Evolutionary conservation across 1,140 invertebrate genomes (phyloP).

Genomic region (Drosophila triauraria): DNA sequence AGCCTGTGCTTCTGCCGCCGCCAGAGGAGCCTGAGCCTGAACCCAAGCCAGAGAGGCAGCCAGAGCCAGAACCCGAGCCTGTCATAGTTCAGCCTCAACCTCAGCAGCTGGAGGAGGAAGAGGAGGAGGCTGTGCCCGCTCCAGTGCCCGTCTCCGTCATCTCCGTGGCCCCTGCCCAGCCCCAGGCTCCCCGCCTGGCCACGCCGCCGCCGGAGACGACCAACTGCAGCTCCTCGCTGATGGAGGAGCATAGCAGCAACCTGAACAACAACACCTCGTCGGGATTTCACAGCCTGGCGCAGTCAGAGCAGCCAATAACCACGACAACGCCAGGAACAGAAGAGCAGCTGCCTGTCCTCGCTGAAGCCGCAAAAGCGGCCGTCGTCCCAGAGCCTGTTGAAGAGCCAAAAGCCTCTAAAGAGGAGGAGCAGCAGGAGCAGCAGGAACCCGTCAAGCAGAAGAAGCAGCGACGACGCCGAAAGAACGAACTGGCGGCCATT

Average conservation of each 20-base stretch:
- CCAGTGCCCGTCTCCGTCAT: constrained; percentile 63
- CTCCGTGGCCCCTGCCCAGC: constrained; percentile 55
- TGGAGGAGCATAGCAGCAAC: constrained; percentile 73
- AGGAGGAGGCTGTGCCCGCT: neutral
- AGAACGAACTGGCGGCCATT: constrained; percentile 83
- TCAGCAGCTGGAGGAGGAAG: neutral
- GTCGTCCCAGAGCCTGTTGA: too few relatives aligned
- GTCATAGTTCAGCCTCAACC: neutral
- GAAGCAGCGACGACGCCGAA: constrained; percentile 74
- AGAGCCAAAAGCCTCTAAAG: neutral
- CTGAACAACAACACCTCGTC: constrained; percentile 82
- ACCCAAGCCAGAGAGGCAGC: neutral
- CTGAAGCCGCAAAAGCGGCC: neutral
- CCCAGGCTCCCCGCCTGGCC: constrained; percentile 14
- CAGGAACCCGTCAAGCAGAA: constrained; percentile 38
- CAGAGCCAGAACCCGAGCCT: neutral
- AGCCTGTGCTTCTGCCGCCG: neutral
- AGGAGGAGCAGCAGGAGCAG: neutral
- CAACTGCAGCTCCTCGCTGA: constrained; percentile 49
- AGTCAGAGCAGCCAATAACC: constrained; percentile 46
- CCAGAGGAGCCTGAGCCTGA: neutral
- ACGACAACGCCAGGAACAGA: neutral
- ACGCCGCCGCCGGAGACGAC: constrained; percentile 56
- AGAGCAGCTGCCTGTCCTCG: neutral
- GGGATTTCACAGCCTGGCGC: constrained; percentile 74